Base-by-base conservation (phyloP, 1,140 invertebrate species). In the Leptoteleia sp. region DNA sequence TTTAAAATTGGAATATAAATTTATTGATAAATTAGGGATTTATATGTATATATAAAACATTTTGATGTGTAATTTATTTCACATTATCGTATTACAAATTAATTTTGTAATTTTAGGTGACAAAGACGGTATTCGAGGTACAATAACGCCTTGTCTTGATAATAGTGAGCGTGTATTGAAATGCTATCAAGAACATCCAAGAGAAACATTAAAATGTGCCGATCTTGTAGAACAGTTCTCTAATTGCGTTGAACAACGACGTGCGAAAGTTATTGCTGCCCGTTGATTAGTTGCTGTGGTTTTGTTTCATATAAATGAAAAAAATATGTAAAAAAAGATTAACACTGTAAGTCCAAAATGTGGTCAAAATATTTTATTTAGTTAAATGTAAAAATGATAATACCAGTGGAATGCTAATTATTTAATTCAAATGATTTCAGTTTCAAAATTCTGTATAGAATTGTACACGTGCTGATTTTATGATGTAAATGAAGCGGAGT, bases 131-230 rank as follows among this genome's bases (percentile, higher is more conserved):
- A 79, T 50, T 76, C 25, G 61, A 77, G 31, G 75, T 54, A 17
- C 73, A 19, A 64, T 80, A 2, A 88, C 88, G n/a, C 90, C 90
- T 17, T 91, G 91, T 50, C 72, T 86, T 27, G 84, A 88, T 7
- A 84, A 87, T 12, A 91, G 88, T 54, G 81, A 88, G 4, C 87
- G 89, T 81, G 83, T 92, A 3, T 72, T 91, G 1, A 87, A 90
- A 59, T 92, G 91, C 61, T 91, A 91, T 64, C 86, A 90, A 48
- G 85, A 89, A 0, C 68, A 91, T 89, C 90, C 90, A 33, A 87
- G 84, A 12, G 88, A 91, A 81, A 90, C 86, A 11, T 62, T 92
- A 0, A 89, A 89, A 31, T 92, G 91, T 85, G 84, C 89, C 1
- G 82, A 84, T 40, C 83, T 91, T 55, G 90, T 91, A 1, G 72